Base-by-base conservation (phyloP, 2,888 invertebrate genomes). In the Dynastes maya region DNA sequence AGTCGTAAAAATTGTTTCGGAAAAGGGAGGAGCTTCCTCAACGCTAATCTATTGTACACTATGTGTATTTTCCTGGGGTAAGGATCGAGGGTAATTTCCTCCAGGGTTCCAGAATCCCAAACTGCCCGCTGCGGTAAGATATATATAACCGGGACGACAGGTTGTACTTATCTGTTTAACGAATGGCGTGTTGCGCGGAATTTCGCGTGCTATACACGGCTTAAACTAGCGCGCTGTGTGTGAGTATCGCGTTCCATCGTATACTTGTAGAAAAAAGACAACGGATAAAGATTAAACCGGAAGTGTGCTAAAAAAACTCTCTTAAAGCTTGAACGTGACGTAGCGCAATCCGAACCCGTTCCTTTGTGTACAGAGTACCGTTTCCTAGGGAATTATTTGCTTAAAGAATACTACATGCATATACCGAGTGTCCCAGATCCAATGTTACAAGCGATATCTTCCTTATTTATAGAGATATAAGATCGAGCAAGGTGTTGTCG, bases 141-240 rank as follows among this genome's bases (percentile, higher is more conserved):
- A 61, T 72, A 61, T 37, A 61, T 76, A 63, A 63, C 61, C 27
- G 32, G 16, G 53, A 45, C 27, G 82, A 82, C 81, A 81, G 80
- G 80, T 80, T 81, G 80, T 80, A 83, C 81, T 83, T 83, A 83
- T 83, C 84, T 82, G 51, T 78, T 79, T 80, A 82, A 83, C 82
- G 82, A 83, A 83, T 81, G 83, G 78, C 58, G 64, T 64, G 49
- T 68, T 51, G 5, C 51, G 9, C 3, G 75, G 80, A 76, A 82
- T 80, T 82, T 84, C 81, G 84, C 84, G 83, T 84, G 84, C 82
- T 79, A 32, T 32, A 51, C 13, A 13, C 32, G 27, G 68, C 49
- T 68, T 29, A 51, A 51, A 13, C 1, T 51, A 51, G 68, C 45
- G 45, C 11, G 9, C 11, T 45, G 45, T 45, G 45, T 45, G 45